Evolutionary conservation across 2,888 invertebrate species (phyloP), one percentile per base, ranked within the genome.

Genomic region (Acronicta psi): DNA sequence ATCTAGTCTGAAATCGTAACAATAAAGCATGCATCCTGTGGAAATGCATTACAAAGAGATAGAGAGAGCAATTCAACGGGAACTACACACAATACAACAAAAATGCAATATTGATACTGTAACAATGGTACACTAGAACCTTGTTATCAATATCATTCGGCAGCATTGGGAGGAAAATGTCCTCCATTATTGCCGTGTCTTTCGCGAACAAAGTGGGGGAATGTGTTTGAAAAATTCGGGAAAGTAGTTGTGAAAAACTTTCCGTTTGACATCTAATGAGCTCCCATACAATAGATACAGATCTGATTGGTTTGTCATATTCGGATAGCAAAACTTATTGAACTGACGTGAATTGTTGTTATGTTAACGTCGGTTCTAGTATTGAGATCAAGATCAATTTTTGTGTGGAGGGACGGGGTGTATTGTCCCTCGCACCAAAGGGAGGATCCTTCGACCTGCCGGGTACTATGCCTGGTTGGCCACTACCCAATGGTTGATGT

Each of bases 231-330:
- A 76, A 61, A 64, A 46, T 52, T 57, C 62, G 47, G 61, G 58
- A 67, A 68, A 73, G 59, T 31, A 62, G 25, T 56, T 57, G 61
- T 56, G 54, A 46, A 53, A 63, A 59, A 70, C 59, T 79, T 77
- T 76, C 69, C 79, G 63, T 71, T 65, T 59, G 46, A 57, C 63
- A 60, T 66, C 70, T 83, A 84, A 82, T 84, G 83, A 83, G 79
- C 70, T 77, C 63, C 80, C 81, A 79, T 82, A 83, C 76, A 81
- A 71, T n/a, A n/a, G n/a, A n/a, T 77, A 78, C 75, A 74, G 74
- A 83, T 81, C 76, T 76, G 75, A 79, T 64, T 78, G 78, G 73
- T 34, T 6, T n/a, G n/a, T 34, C n/a, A 34, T 34, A 13, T 31
- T 13, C 5, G 4, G 4, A 4, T 31, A 25, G 25, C 10, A 29